Evolutionary conservation across 2,797 vertebrate species (phyloP).

Genomic region (Corythornis leucogaster): DNA sequence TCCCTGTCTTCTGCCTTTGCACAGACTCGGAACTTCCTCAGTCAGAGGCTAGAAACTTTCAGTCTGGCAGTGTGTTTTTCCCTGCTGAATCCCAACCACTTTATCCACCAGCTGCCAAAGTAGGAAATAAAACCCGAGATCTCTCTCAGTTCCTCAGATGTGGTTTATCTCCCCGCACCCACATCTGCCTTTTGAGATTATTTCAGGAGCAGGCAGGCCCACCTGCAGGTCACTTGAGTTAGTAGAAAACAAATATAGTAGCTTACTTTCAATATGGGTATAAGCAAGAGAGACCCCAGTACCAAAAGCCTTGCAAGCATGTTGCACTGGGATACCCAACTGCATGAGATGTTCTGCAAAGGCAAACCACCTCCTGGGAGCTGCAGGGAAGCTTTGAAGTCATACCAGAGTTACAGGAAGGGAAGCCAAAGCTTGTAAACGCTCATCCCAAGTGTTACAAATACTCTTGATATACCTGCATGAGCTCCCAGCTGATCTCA

Average conservation of each 20-base stretch:
- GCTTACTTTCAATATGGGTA: not conserved
- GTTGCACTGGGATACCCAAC: not conserved
- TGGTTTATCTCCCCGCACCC: not conserved
- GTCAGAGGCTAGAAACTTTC: not conserved
- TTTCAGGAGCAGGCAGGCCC: not conserved
- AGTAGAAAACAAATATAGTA: not conserved
- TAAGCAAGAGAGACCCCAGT: not conserved
- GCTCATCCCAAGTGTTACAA: not conserved
- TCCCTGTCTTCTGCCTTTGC: not conserved
- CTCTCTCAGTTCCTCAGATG: conserved; percentile 24
- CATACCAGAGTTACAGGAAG: not conserved
- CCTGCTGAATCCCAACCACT: not conserved
- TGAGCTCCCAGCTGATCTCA: not conserved
- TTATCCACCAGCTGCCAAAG: not conserved
- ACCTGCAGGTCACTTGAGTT: not conserved
- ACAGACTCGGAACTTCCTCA: not conserved
- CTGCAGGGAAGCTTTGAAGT: not conserved
- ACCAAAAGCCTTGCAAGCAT: not conserved
- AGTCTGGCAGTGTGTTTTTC: not conserved
- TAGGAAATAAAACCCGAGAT: conserved; percentile 16
- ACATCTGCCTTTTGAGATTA: not conserved
- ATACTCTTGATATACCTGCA: rapidly evolving
- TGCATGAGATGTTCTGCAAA: rapidly evolving
- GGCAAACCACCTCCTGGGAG: not conserved
- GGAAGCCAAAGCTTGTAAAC: not conserved